Evolutionary conservation across 2,113 vertebrate genomes (phyloP), one percentile per base, ranked within the genome.

Genomic region (Gopherus flavomarginatus): DNA sequence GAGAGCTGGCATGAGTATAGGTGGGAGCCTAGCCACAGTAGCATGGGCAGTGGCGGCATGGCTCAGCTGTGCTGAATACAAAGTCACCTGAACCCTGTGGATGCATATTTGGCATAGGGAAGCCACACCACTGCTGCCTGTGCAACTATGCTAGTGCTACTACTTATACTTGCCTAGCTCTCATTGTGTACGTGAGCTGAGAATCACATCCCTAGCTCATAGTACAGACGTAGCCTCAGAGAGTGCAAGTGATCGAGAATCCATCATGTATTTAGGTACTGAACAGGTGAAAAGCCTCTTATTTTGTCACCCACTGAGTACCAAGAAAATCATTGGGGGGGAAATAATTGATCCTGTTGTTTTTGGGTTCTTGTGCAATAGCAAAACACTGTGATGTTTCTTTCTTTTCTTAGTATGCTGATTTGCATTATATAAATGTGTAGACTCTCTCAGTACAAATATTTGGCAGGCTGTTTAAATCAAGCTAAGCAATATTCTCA

Each of bases 241-340:
- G 22, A 26, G 38, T 44, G 24, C 72, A 79, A 65, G 88, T 75
- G 3, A 75, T 69, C 54, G 0, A 62, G 59, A 90, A 77, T 86
- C 92, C 52, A 56, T 24, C 1, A 0, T 42, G 26, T 79, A 11
- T 17, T 17, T 47, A 26, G 72, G 11, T n/a, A 79, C 59, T 14
- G 54, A 31, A 87, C 77, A 89, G 49, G 24, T 19, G 35, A 84
- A 77, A 83, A 29, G 38, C 52, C 69, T 95, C 86, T 83, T 31
- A 44, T 77, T 42, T 38, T 75, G 83, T 93, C 87, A 89, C 38
- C 89, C 94, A 86, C 44, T 78, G 81, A 87, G 26, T 85, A 92
- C 6, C 80, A 91, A 86, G 88, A 84, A 88, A 92, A 22, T 82
- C 92, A 22, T 14, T 53, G 35, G 82, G 91, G 47, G 5, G 22